Conservation (phyloP, 2,888 invertebrate genomes). For the Trilocha varians region DNA sequence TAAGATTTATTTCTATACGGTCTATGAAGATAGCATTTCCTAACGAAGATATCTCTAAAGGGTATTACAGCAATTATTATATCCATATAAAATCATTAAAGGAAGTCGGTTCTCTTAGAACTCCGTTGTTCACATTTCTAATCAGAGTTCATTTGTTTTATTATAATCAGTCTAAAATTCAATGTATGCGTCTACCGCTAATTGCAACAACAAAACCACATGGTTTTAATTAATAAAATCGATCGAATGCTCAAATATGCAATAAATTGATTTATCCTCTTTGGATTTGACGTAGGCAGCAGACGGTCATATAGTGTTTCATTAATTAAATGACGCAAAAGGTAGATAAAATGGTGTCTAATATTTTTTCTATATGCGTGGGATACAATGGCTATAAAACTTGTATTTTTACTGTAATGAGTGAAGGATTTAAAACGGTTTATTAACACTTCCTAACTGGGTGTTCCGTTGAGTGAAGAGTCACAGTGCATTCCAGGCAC, state of each 20-base stretch:
- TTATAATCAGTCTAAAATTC: no score
- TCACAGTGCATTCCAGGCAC: conserved; percentile 40
- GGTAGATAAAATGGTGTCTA: no score
- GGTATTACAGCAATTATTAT: no score
- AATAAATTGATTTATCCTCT: neutral
- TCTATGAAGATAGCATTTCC: no score
- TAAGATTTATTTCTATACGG: no score
- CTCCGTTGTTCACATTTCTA: no score
- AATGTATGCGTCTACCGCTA: neutral
- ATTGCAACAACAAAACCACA: neutral
- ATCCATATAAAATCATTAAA: no score
- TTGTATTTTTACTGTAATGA: no score
- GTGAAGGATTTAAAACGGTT: neutral
- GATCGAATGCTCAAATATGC: neutral
- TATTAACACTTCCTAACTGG: conserved; percentile 22
- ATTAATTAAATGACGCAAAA: no score
- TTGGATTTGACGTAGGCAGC: neutral
- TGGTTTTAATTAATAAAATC: neutral
- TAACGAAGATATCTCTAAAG: no score
- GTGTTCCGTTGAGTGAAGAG: conserved; percentile 37
- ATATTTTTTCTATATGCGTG: neutral
- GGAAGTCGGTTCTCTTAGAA: no score
- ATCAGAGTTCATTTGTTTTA: no score
- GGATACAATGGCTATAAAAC: neutral
- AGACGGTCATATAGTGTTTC: neutral